Base-by-base conservation (phyloP, 2,113 vertebrate species). In the Oncorhynchus nerka region DNA sequence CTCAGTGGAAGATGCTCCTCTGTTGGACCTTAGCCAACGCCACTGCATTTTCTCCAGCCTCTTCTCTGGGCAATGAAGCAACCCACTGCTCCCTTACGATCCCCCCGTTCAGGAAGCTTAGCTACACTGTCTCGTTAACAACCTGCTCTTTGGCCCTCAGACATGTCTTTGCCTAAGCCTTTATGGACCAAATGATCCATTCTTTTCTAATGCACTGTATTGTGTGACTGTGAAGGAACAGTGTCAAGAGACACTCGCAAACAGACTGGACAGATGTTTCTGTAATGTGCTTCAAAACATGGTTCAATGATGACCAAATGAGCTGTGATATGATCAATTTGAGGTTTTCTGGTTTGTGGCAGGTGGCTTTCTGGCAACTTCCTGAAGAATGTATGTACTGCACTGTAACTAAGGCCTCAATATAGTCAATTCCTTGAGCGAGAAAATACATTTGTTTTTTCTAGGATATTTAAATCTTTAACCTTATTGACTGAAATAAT, bases 1-100 rank as follows among this genome's bases (percentile, higher is more conserved):
- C 73, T 20, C 77, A 75, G 32, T 55, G 5, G 69, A 75, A 79
- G 71, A 81, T 34, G 73, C 73, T 81, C 73, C 79, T 68, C 74
- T 66, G 70, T 9, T 77, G 75, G 78, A 75, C 12, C 19, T 12
- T 7, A 13, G 67, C 74, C 68, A 72, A 55, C 7, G 64, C 66
- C 73, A 68, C 67, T 15, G 12, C 70, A 48, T 55, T 34, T 75
- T 32, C 20, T 51, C 55, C 30, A 11, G 19, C 55, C 26, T 71
- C 26, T 64, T 51, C 39, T 69, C 16, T 19, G 72, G 73, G 32
- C 22, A 70, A 30, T 81, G 78, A 85, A 85, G 81, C 74, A 74
- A 79, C 61, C 71, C 74, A n/a, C 69, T 39, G 22, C 12, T 65
- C 45, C 55, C 49, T 55, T 57, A 57, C 45, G 34, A 70, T 81